Evolutionary conservation across 2,888 invertebrate species (phyloP).

Genomic region (Tachina fera): DNA sequence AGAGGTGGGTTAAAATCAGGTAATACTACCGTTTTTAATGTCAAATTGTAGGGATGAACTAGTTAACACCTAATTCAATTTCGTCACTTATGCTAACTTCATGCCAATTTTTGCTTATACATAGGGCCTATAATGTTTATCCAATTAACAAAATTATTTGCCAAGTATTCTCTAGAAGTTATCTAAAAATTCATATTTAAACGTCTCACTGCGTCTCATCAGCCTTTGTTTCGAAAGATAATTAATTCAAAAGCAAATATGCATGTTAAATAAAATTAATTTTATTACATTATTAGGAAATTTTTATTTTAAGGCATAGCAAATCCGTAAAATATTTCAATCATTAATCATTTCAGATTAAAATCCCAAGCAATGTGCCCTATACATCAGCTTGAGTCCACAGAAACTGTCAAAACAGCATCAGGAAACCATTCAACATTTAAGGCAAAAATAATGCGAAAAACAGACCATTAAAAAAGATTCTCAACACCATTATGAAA

Average conservation of each 20-base stretch:
- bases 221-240: constrained; percentile 18
- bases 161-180: too few relatives aligned
- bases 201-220: neutral
- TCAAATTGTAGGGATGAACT: too few relatives aligned
- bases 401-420: constrained; percentile 81
- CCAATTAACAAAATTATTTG: too few relatives aligned
- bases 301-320: constrained; percentile 64
- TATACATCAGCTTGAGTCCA: constrained; percentile 59
- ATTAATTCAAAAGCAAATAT: constrained; percentile 58
- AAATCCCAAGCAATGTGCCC: constrained; percentile 35
- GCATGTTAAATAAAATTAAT: constrained; percentile 53
- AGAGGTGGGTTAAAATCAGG: too few relatives aligned
- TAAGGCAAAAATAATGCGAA: constrained; percentile 77
- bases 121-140: too few relatives aligned
- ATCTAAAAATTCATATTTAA: too few relatives aligned
- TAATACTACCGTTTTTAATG: too few relatives aligned
- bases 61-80: too few relatives aligned
- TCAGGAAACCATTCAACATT: constrained; percentile 81
- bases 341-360: constrained; percentile 76
- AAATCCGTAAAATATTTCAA: constrained; percentile 66
- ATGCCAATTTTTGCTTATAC: too few relatives aligned
- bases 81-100: too few relatives aligned
- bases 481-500: constrained; percentile 50
- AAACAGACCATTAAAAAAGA: constrained; percentile 40
- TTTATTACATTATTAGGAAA: constrained; percentile 66